Evolutionary conservation across 2,113 vertebrate genomes (phyloP), one percentile per base, ranked within the genome.

Genomic region (Dromaius novaehollandiae): DNA sequence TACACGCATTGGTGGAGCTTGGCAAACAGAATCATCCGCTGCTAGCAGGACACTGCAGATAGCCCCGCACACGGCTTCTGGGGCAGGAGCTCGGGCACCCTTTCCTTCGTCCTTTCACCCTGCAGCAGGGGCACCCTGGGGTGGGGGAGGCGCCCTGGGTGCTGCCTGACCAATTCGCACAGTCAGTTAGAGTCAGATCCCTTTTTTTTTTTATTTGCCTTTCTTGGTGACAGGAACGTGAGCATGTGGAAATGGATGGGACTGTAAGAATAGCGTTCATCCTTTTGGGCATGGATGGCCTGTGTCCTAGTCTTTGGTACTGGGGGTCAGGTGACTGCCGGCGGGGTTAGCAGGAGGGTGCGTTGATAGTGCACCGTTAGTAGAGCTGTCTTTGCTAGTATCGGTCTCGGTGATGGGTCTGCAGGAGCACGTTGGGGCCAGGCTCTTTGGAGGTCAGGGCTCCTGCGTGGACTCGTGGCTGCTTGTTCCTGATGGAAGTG

Each of bases 401-500:
- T 6, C 28, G 2, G 46, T 36, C 11, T 0, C 6, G 30, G 21
- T 18, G 66, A 65, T 22, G 40, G 40, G 44, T 36, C 50, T 2
- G 2, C 6, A 10, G 8, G 55, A 34, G 9, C n/a, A 3, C 58
- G 3, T 13, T 17, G 25, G 5, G 15, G 18, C 44, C 40, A 17
- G 36, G 42, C 55, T 60, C 64, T 42, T 50, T 8, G 34, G 55
- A n/a, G 13, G 4, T 0, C 2, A 2, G 15, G 28, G 26, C 58
- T 69, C 25, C 34, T 0, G 0, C 6, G 0, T 1, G 13, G 28
- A 40, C 40, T 70, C n/a, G 2, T 6, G 32, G 81, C 55, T 74
- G 36, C 10, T 26, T 44, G 73, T 65, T 78, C 17, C 25, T 12
- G 22, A 2, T 20, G 46, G 26, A 80, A n/a, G 42, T 36, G 56